Evolutionary conservation across 2,113 vertebrate species (phyloP).

Genomic region (Pseudonaja textilis): DNA sequence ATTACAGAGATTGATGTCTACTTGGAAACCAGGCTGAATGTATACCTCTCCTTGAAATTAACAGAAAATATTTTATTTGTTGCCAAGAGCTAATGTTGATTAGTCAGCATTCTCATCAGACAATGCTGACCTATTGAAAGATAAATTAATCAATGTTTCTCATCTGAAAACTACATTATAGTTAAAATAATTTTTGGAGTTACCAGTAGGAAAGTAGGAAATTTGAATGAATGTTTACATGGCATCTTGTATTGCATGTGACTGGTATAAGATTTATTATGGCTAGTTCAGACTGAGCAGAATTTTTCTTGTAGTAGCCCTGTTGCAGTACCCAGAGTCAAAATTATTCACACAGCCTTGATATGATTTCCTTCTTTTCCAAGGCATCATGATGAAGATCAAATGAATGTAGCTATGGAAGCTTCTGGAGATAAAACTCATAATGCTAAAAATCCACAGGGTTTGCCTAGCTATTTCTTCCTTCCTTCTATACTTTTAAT

Average conservation of each 20-base stretch:
- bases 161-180: background rate
- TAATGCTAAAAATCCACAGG: background rate
- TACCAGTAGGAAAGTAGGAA: background rate
- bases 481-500: background rate
- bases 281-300: background rate
- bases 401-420: background rate
- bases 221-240: fast-evolving
- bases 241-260: background rate
- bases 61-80: background rate
- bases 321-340: background rate
- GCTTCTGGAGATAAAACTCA: background rate
- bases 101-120: fast-evolving
- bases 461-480: background rate
- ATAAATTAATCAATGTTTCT: background rate
- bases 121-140: constrained; percentile 8
- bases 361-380: background rate
- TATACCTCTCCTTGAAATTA: background rate
- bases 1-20: background rate
- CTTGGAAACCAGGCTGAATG: constrained; percentile 3
- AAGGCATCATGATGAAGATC: background rate
- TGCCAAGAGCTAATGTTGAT: constrained; percentile 11
- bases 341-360: background rate
- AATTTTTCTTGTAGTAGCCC: background rate
- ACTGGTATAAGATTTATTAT: background rate
- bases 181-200: background rate